Evolutionary conservation across 1,140 invertebrate species (phyloP).

Genomic region (Conus ventricosus): DNA sequence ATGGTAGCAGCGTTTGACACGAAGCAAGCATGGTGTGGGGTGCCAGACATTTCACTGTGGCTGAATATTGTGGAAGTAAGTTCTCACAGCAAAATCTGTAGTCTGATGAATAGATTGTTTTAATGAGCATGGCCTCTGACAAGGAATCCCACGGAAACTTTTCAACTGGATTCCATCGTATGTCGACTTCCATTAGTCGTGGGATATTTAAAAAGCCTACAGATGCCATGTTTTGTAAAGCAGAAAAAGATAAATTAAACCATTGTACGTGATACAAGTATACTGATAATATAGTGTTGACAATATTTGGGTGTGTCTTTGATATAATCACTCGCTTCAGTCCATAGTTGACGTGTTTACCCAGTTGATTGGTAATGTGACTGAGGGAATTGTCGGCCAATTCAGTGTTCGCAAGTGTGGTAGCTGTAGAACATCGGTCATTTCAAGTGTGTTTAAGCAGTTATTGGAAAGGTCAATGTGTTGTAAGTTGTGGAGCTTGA

Average conservation of each 20-base stretch:
- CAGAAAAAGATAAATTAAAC: not conserved
- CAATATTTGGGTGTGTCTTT: not conserved
- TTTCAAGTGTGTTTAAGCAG: not conserved
- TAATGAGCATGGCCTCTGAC: not conserved
- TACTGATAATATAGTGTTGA: slow-evolving; percentile 7
- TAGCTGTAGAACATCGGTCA: not conserved
- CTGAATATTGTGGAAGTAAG: slow-evolving; percentile 33
- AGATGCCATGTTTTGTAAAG: not conserved
- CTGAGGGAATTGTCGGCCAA: slow-evolving; percentile 1
- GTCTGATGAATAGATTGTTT: slow-evolving; percentile 33
- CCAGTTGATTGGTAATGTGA: not conserved
- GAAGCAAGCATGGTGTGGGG: slow-evolving; percentile 45
- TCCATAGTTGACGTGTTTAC: not conserved
- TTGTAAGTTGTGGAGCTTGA: not conserved
- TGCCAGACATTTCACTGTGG: not conserved
- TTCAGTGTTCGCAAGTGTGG: slow-evolving; percentile 24
- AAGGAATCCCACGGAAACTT: too few species aligned
- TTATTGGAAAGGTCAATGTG: slow-evolving; percentile 31
- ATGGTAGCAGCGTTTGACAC: slow-evolving; percentile 47
- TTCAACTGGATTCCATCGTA: too few species aligned
- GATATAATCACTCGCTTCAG: not conserved
- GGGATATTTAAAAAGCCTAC: too few species aligned
- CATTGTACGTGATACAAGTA: slow-evolving; percentile 12
- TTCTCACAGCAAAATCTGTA: slow-evolving; percentile 47
- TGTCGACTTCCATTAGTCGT: too few species aligned